Percentiles rank a stretch among this genome's conserved stretches.
Conservation (phyloP, 2,113 vertebrate species). For the Chinchilla lanigera region DNA sequence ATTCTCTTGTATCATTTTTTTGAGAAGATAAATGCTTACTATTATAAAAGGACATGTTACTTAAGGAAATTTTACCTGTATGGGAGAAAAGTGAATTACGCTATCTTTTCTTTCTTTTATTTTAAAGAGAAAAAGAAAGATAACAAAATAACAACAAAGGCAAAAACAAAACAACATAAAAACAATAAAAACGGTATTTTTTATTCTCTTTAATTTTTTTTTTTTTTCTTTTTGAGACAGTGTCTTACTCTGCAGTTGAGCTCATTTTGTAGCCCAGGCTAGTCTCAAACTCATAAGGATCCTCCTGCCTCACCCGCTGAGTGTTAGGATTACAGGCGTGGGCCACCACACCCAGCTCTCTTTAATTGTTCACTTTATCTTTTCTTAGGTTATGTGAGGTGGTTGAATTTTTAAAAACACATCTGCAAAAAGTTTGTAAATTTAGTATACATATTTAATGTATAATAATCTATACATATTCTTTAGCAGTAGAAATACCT, state of each 20-base stretch:
- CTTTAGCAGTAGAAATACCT: not conserved
- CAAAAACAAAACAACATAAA: no score
- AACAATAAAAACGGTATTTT: no score
- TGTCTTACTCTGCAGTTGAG: no score
- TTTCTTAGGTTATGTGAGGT: constrained; percentile 20
- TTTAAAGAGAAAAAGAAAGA: no score
- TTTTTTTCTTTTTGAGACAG: no score
- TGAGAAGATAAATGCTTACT: not conserved
- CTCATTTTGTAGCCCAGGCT: no score
- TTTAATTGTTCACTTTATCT: not conserved
- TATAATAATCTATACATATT: not conserved
- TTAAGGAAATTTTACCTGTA: constrained; percentile 4
- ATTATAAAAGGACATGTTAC: not conserved
- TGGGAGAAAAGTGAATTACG: not conserved
- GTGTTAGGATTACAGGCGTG: no score
- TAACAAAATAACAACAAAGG: no score
- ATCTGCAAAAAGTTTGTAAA: not conserved
- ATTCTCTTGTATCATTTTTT: not conserved
- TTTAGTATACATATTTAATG: not conserved
- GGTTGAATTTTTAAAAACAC: constrained; percentile 40
- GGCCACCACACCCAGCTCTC: no score
- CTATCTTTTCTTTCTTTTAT: not conserved
- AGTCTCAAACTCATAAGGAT: no score
- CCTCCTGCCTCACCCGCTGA: no score
- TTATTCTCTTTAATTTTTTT: no score